A percentile compares a stretch with the other conserved stretches of the same genome.
These are phyloP conservation scores for Sphaerodactylus townsendi DNA, from an alignment of 2,113 vertebrate species.

Conservation along the genomic window DNA sequence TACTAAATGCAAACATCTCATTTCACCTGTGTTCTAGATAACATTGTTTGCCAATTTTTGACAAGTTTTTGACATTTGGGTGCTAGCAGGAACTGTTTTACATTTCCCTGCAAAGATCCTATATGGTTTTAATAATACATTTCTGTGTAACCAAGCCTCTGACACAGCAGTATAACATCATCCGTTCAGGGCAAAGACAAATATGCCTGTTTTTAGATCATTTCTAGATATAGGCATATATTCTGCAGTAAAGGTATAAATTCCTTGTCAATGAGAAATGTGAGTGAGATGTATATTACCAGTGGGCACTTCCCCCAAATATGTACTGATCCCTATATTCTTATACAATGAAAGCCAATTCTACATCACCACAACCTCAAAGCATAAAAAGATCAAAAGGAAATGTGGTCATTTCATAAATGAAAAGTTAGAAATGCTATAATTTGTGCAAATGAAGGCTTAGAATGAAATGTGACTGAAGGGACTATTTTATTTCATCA, in stretches of 20 bases:
- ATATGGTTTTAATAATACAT: neutral
- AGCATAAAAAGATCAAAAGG: neutral
- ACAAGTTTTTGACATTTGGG: neutral
- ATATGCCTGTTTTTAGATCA: neutral
- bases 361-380: neutral
- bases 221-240: neutral
- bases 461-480: neutral
- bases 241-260: neutral
- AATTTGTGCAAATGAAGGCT: neutral
- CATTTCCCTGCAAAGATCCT: neutral
- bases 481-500: too few relatives aligned
- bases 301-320: neutral
- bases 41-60: neutral
- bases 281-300: too few relatives aligned
- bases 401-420: neutral
- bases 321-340: neutral
- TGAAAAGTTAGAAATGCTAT: neutral
- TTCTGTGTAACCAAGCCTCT: neutral
- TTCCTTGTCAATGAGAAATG: too few relatives aligned
- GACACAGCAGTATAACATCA: neutral
- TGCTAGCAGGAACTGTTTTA: neutral
- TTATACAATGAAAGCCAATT: neutral
- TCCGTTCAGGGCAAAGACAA: neutral
- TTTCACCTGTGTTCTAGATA: neutral
- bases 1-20: conserved; percentile 24